phyloP scores from a whole-genome alignment of 2,888 invertebrate species.

The Piscicola geometra region DNA sequence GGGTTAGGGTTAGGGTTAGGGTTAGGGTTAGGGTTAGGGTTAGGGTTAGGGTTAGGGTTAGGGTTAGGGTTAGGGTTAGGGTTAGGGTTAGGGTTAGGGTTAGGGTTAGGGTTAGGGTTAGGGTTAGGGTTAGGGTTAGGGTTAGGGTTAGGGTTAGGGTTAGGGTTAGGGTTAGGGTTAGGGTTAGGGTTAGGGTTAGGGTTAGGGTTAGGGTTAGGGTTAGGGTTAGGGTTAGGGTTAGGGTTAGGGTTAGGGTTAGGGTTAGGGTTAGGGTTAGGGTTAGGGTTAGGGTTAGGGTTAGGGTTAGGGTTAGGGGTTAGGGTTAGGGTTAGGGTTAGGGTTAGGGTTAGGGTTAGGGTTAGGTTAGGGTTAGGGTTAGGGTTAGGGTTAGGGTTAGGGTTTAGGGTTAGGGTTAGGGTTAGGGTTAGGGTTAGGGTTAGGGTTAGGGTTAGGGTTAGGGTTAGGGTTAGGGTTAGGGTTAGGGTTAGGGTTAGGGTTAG shows the following conservation, averaged over 20 bases:
- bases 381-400: slow-evolving; percentile 40
- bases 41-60: slow-evolving; percentile 43
- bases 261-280: slow-evolving; percentile 38
- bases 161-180: slow-evolving; percentile 38
- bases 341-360: slow-evolving; percentile 41
- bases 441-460: slow-evolving; percentile 41
- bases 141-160: slow-evolving; percentile 44
- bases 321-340: slow-evolving; percentile 33
- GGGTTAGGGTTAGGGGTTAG: slow-evolving; percentile 32
- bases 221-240: slow-evolving; percentile 17
- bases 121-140: slow-evolving; percentile 44
- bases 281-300: slow-evolving; percentile 37
- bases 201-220: slow-evolving; percentile 25
- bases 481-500: slow-evolving; percentile 43
- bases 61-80: slow-evolving; percentile 43
- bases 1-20: slow-evolving; percentile 41
- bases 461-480: slow-evolving; percentile 42
- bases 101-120: slow-evolving; percentile 43
- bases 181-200: slow-evolving; percentile 18
- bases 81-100: slow-evolving; percentile 44
- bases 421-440: slow-evolving; percentile 43
- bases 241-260: slow-evolving; percentile 38
- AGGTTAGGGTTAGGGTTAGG: slow-evolving; percentile 40
- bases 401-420: slow-evolving; percentile 43
- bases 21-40: slow-evolving; percentile 43